Evolutionary conservation across 2,888 invertebrate species (phyloP).

Genomic region (Drosophila yooni): DNA sequence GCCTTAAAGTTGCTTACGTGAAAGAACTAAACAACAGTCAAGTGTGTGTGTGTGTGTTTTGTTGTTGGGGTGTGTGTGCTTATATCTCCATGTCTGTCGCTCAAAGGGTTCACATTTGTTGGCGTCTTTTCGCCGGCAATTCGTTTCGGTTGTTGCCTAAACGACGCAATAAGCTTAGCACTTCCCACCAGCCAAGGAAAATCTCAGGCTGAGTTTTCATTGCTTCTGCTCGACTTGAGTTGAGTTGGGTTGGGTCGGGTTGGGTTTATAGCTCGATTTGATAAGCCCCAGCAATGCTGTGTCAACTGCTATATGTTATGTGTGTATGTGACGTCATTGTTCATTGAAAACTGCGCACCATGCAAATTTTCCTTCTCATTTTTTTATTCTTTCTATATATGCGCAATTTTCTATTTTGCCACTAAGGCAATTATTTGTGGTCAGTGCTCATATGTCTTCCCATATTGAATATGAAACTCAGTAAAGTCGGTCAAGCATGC

Average conservation of each 20-base stretch:
- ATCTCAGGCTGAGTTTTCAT: slow-evolving; percentile 65
- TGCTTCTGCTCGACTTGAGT: slow-evolving; percentile 75
- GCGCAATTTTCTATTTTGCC: slow-evolving; percentile 57
- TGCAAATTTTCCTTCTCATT: slow-evolving; percentile 61
- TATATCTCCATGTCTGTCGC: slow-evolving; percentile 54
- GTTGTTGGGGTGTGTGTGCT: slow-evolving; percentile 22
- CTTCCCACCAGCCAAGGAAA: slow-evolving; percentile 43
- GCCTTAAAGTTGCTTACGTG: slow-evolving; percentile 73
- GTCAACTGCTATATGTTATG: slow-evolving; percentile 38
- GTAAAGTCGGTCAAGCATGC: slow-evolving; percentile 67
- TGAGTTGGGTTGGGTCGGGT: slow-evolving; percentile 28
- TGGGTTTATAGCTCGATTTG: slow-evolving; percentile 59
- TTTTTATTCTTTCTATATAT: slow-evolving; percentile 16
- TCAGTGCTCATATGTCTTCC: slow-evolving; percentile 60
- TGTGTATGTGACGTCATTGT: slow-evolving; percentile 69
- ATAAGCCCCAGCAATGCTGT: slow-evolving; percentile 60
- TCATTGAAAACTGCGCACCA: slow-evolving; percentile 74
- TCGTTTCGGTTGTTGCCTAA: slow-evolving; percentile 75
- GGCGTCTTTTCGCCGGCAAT: slow-evolving; percentile 64
- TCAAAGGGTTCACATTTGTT: slow-evolving; percentile 63
- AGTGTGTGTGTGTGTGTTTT: slow-evolving; percentile 14
- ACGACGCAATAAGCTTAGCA: slow-evolving; percentile 80
- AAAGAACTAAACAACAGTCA: slow-evolving; percentile 58
- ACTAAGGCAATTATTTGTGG: slow-evolving; percentile 74
- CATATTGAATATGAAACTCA: slow-evolving; percentile 55